Conservation (phyloP, 2,888 invertebrate species). For the Aporophyla lueneburgensis region DNA sequence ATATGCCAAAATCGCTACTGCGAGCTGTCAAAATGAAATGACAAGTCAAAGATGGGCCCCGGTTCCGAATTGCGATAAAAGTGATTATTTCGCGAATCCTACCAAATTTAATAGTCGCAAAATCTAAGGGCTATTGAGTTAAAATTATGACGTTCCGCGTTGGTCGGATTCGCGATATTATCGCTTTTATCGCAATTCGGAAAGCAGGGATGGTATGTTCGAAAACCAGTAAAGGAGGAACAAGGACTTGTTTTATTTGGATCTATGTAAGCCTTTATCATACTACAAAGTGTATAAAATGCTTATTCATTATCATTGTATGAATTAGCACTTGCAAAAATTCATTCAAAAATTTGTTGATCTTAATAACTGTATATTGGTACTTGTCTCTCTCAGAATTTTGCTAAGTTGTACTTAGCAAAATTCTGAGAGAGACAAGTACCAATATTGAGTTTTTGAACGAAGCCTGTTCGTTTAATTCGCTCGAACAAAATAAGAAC, state of each 20-base stretch:
- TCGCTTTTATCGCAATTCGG: too few relatives aligned
- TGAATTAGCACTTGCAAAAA: not conserved
- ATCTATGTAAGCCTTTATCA: not conserved
- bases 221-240: not conserved
- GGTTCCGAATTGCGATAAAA: too few relatives aligned
- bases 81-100: too few relatives aligned
- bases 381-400: too few relatives aligned
- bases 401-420: too few relatives aligned
- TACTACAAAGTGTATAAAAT: not conserved
- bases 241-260: accelerated
- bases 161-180: too few relatives aligned
- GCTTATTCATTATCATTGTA: not conserved
- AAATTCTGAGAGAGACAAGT: too few relatives aligned
- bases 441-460: not conserved
- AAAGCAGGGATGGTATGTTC: not conserved
- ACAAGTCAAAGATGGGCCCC: slow-evolving; percentile 13
- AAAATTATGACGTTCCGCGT: too few relatives aligned
- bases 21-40: slow-evolving; percentile 3
- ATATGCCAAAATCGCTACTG: slow-evolving; percentile 15
- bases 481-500: not conserved
- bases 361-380: not conserved
- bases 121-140: too few relatives aligned
- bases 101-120: too few relatives aligned
- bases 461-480: slow-evolving; percentile 14
- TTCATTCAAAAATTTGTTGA: too few relatives aligned